These are phyloP conservation scores for Manduca sexta DNA, from an alignment of 1,140 invertebrate genomes.

Conservation along the genomic window DNA sequence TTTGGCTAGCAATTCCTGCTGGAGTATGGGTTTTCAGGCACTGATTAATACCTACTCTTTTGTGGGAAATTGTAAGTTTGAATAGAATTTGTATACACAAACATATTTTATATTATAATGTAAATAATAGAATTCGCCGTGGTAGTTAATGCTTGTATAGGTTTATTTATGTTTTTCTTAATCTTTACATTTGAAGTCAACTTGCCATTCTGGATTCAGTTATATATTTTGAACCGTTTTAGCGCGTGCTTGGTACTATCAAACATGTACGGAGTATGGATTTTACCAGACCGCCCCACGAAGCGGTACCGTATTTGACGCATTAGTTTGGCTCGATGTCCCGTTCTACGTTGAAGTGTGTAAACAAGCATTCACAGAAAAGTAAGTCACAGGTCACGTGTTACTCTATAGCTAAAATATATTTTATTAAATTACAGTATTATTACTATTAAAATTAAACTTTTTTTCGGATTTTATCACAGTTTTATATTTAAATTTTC, in stretches of 20 bases:
- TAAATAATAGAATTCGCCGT: too few relatives aligned
- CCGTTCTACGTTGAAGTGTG: constrained; percentile 80
- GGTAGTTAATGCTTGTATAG: too few relatives aligned
- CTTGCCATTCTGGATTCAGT: too few relatives aligned
- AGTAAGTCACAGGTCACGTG: constrained; percentile 50
- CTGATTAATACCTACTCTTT: constrained; percentile 14
- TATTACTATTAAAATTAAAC: too few relatives aligned
- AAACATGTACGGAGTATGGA: constrained; percentile 90
- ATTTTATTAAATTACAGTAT: too few relatives aligned
- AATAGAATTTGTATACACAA: not conserved
- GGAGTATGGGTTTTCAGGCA: constrained; percentile 26
- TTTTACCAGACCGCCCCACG: constrained; percentile 84
- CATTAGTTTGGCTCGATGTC: constrained; percentile 68
- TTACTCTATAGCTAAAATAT: too few relatives aligned
- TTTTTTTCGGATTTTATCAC: too few relatives aligned
- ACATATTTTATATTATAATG: too few relatives aligned
- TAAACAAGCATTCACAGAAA: constrained; percentile 76
- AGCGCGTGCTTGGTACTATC: constrained; percentile 84
- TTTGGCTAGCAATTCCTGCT: constrained; percentile 23
- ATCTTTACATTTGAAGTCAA: too few relatives aligned
- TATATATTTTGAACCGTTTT: constrained; percentile 15
- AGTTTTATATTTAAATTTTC: too few relatives aligned
- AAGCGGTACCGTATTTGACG: constrained; percentile 78
- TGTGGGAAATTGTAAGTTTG: constrained; percentile 8
- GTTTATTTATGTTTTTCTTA: too few relatives aligned